Evolutionary conservation across 2,797 vertebrate species (phyloP).

Genomic region (Ctenopoma multispine): DNA sequence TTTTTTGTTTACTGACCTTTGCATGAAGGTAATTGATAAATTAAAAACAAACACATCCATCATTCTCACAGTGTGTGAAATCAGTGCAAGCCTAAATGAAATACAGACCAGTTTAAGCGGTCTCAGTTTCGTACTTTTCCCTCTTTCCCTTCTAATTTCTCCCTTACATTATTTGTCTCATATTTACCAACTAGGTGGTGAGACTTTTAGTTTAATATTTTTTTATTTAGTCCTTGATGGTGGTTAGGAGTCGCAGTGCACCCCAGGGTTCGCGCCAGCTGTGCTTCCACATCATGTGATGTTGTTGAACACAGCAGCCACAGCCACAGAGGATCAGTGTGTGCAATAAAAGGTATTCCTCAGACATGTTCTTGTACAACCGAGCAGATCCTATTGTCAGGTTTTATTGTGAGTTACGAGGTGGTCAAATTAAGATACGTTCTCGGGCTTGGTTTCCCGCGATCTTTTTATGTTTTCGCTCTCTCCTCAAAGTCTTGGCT

Average conservation of each 20-base stretch:
- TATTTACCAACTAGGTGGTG: background rate
- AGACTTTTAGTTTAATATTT: background rate
- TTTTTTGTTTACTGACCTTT: background rate
- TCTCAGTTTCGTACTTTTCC: background rate
- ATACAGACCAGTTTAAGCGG: background rate
- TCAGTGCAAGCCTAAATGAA: background rate
- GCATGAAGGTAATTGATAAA: slow-evolving; percentile 6
- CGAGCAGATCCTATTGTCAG: background rate
- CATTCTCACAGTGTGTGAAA: background rate
- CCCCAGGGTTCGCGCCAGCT: slow-evolving; percentile 68
- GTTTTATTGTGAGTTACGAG: background rate
- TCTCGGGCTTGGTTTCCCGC: background rate
- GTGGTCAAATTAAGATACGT: background rate
- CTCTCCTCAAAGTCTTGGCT: slow-evolving; percentile 33
- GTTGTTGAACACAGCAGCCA: slow-evolving; percentile 46
- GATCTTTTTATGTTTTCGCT: background rate
- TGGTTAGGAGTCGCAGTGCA: slow-evolving; percentile 18
- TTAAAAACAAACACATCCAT: slow-evolving; percentile 6
- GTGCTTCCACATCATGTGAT: slow-evolving; percentile 67
- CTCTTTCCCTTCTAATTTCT: background rate
- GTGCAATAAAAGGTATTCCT: slow-evolving; percentile 31
- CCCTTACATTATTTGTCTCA: too few species aligned
- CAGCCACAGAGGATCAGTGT: slow-evolving; percentile 24
- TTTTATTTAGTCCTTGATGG: background rate
- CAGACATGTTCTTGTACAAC: slow-evolving; percentile 9